Conservation (phyloP, 2,888 invertebrate species). For the Eupithecia subfuscata region DNA sequence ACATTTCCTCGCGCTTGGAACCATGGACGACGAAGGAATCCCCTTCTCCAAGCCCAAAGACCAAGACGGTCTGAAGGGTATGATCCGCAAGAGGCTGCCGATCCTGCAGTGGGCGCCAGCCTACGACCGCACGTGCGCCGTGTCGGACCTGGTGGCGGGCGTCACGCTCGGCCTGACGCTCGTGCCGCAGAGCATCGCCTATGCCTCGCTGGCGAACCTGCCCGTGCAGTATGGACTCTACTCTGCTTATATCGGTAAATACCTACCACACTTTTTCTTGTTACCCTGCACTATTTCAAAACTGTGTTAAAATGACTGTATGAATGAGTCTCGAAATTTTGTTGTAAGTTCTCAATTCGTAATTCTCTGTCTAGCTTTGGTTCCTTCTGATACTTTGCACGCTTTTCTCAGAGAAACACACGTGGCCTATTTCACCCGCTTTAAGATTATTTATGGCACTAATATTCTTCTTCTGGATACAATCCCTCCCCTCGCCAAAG, state of each 20-base stretch:
- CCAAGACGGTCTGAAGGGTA: conserved; percentile 37
- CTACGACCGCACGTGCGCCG: conserved; percentile 87
- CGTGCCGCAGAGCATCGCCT: conserved; percentile 97
- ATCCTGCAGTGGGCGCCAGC: conserved; percentile 86
- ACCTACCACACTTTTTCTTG: background rate
- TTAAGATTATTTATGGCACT: too few relatives aligned
- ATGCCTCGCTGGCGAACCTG: conserved; percentile 93
- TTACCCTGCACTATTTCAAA: too few relatives aligned
- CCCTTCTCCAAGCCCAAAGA: conserved; percentile 38
- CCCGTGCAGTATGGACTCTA: conserved; percentile 96
- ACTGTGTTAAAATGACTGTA: too few relatives aligned
- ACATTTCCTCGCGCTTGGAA: background rate
- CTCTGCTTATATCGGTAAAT: conserved; percentile 92
- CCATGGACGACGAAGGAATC: conserved; percentile 56
- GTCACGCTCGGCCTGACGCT: conserved; percentile 95
- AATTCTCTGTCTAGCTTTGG: too few relatives aligned
- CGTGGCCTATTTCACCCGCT: too few relatives aligned
- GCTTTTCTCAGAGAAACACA: too few relatives aligned
- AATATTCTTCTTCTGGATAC: too few relatives aligned
- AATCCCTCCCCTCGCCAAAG: too few relatives aligned
- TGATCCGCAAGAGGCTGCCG: conserved; percentile 72
- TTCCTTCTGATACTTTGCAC: too few relatives aligned
- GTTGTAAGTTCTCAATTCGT: too few relatives aligned
- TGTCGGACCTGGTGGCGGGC: conserved; percentile 94
- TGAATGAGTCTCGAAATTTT: too few relatives aligned